A percentile compares a stretch with the other conserved stretches of the same genome.
Evolutionary conservation across 1,140 invertebrate species (phyloP).

Genomic region (Nebria ingens): DNA sequence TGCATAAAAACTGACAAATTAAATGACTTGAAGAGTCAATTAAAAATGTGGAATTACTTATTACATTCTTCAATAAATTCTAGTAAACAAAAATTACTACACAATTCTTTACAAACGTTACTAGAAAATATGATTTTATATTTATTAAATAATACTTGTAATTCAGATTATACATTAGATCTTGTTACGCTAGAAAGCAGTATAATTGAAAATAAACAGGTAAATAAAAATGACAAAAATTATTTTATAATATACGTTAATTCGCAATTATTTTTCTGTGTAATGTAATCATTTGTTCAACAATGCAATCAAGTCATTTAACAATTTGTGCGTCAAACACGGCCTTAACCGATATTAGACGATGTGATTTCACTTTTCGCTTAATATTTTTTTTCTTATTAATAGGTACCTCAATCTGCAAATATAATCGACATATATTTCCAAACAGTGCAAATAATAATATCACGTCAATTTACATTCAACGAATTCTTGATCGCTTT

Average conservation of each 20-base stretch:
- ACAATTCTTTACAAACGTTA: background rate
- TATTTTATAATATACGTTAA: too few relatives aligned
- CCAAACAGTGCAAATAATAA: constrained; percentile 13
- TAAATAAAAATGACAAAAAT: too few relatives aligned
- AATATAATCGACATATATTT: constrained; percentile 23
- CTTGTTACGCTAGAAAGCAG: background rate
- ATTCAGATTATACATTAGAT: background rate
- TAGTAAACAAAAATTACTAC: background rate
- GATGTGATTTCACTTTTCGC: too few relatives aligned
- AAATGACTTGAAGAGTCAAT: background rate
- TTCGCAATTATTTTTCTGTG: too few relatives aligned
- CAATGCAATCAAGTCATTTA: too few relatives aligned
- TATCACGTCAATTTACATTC: background rate
- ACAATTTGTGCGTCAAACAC: too few relatives aligned
- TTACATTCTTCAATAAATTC: constrained; percentile 3
- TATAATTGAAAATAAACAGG: constrained; percentile 1
- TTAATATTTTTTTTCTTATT: constrained; percentile 18
- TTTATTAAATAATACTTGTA: background rate
- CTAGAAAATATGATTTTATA: background rate
- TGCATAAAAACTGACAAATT: background rate
- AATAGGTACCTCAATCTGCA: constrained; percentile 23
- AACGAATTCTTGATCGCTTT: constrained; percentile 19
- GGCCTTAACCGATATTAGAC: too few relatives aligned
- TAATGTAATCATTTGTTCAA: too few relatives aligned
- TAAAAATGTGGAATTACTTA: background rate